Base-by-base conservation (phyloP, 2,113 vertebrate genomes). In the Protomyctophum bolini region DNA sequence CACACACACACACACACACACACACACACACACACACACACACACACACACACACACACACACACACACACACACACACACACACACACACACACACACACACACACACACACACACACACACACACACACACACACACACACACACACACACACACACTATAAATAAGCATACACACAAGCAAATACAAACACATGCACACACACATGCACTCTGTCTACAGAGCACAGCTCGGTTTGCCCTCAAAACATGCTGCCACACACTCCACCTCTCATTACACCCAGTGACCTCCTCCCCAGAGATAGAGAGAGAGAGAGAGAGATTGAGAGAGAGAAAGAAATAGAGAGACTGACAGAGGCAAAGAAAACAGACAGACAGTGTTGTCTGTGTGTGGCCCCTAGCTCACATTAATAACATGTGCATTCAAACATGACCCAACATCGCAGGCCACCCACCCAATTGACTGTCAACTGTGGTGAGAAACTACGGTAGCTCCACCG, bases 221-320 rank as follows among this genome's bases (percentile, higher is more conserved):
- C 83, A 81, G 79, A 82, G 72, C 68, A 47, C 68, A 41, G 67
- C 73, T 87, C 61, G 52, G 80, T 76, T 68, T 8, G 73, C 78
- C 88, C 77, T 83, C 71, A 69, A 80, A 83, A 84, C 67, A 75
- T 72, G 73, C 79, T 52, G 79, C 81, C 86, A 75, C 79, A 75
- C 79, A 78, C 89, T 86, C 88, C 83, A 86, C 61, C 81, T 88
- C 84, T 83, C 79, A 75, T 80, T 87, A 86, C 88, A 91, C 90
- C 71, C 83, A 9, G 47, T 86, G 90, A 88, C 84, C 88, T 90
- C 68, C 78, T 61, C 63, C 56, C 8, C 55, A 61, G 62, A 58
- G 52, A 65, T 55, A 76, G 8, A 61, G 65, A 66, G 57, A 11
- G 28, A 58, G 68, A 46, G 65, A 21, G 12, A 49, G 67, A 3